Conservation (phyloP, 1,140 invertebrate species). For the Papilio dardanus region DNA sequence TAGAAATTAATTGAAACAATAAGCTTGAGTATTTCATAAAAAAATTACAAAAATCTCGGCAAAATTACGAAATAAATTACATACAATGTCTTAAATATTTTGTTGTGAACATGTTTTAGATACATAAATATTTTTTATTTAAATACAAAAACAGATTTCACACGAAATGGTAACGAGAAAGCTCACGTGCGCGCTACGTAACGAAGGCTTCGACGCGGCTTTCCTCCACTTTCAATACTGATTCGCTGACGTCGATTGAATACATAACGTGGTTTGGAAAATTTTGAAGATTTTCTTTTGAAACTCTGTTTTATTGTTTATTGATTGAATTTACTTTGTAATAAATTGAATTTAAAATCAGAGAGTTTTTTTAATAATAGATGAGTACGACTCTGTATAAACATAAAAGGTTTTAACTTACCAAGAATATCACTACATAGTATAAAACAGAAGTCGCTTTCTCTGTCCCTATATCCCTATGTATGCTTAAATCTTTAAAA, state of each 20-base stretch:
- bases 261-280: background rate
- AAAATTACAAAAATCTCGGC: too few species aligned
- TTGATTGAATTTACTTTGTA: constrained; percentile 1
- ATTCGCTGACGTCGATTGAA: constrained; percentile 8
- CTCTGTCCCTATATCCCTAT: too few species aligned
- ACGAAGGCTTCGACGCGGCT: background rate
- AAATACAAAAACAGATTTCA: background rate
- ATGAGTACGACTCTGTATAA: background rate
- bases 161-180: constrained; percentile 2
- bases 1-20: too few species aligned
- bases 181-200: constrained; percentile 6
- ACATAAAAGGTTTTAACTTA: background rate
- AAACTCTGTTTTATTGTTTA: background rate
- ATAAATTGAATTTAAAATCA: background rate
- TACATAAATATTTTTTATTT: background rate
- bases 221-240: constrained; percentile 13
- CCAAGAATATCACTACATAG: too few species aligned
- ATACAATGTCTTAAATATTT: too few species aligned
- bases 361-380: background rate
- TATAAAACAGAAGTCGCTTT: too few species aligned
- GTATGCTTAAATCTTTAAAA: too few species aligned
- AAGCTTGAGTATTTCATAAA: too few species aligned
- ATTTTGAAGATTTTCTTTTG: background rate
- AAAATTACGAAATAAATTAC: too few species aligned
- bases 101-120: too few species aligned